Evolutionary conservation across 2,888 invertebrate species (phyloP).

Genomic region (Eupithecia insigniata): DNA sequence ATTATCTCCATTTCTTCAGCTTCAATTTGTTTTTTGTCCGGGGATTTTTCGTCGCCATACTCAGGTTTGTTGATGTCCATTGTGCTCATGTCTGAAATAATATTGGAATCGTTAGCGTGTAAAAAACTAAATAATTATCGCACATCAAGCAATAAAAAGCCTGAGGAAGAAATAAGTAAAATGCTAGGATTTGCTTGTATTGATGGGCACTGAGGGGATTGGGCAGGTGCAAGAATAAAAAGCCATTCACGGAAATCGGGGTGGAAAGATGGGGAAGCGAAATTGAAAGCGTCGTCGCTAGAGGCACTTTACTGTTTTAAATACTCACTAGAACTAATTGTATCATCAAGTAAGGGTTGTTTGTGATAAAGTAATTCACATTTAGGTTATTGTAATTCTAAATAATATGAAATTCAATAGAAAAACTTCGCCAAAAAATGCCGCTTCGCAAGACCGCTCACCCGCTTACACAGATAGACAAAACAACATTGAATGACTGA

Average conservation of each 20-base stretch:
- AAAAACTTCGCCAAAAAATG: conserved; percentile 21
- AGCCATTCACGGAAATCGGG: conserved; percentile 35
- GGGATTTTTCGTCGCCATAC: conserved; percentile 72
- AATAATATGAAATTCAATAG: background rate
- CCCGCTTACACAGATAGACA: conserved; percentile 18
- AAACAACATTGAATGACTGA: background rate
- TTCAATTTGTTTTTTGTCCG: conserved; percentile 87
- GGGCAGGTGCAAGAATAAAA: conserved; percentile 37
- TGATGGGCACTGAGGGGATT: conserved; percentile 24
- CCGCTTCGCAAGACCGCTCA: conserved; percentile 43
- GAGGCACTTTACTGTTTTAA: background rate
- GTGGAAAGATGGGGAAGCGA: conserved; percentile 29
- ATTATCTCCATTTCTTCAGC: conserved; percentile 86
- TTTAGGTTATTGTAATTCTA: background rate
- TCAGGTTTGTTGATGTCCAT: conserved; percentile 73
- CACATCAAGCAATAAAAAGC: background rate
- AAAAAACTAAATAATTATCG: background rate
- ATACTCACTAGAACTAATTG: conserved; percentile 35
- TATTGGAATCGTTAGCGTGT: background rate
- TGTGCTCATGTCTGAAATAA: conserved; percentile 61
- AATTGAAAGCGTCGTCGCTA: conserved; percentile 29
- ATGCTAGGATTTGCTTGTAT: background rate
- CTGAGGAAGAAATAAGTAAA: background rate
- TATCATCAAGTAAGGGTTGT: conserved; percentile 27
- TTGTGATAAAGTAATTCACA: conserved; percentile 14